These are phyloP conservation scores for Melanerpes formicivorus DNA, from an alignment of 2,113 vertebrate species.

Conservation along the genomic window DNA sequence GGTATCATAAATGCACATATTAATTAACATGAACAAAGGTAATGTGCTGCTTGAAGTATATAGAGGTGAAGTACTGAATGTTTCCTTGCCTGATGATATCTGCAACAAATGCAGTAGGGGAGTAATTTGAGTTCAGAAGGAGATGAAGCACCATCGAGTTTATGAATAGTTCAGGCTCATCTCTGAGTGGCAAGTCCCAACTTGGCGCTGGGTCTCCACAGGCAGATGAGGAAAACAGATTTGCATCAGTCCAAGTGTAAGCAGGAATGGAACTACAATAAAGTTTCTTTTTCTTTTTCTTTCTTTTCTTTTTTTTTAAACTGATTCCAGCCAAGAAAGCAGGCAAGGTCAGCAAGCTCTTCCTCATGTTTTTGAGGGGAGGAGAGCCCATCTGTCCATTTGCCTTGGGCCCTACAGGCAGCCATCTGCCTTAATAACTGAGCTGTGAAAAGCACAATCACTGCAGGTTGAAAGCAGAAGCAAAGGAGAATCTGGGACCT, in stretches of 20 bases:
- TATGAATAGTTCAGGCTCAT: neutral
- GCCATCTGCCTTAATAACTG: conserved; percentile 14
- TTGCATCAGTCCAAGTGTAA: neutral
- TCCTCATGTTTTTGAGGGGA: neutral
- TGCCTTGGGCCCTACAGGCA: conserved; percentile 41
- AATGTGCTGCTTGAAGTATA: neutral
- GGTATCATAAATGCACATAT: neutral
- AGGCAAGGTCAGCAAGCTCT: conserved; percentile 57
- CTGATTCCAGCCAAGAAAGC: conserved; percentile 1
- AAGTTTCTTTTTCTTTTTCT: neutral
- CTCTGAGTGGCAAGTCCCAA: neutral
- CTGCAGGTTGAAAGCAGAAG: neutral
- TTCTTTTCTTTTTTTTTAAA: neutral
- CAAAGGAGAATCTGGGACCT: neutral
- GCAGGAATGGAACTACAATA: neutral
- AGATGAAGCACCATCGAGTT: neutral
- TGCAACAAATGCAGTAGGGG: neutral
- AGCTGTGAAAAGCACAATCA: conserved; percentile 30
- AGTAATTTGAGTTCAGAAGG: neutral
- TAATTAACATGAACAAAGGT: conserved; percentile 8
- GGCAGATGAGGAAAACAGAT: neutral
- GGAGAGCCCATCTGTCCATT: conserved; percentile 28
- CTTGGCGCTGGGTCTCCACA: neutral
- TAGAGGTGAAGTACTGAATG: neutral
- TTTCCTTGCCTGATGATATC: neutral